Base-by-base conservation (phyloP, 2,113 vertebrate species). In the Cottus gobio region DNA sequence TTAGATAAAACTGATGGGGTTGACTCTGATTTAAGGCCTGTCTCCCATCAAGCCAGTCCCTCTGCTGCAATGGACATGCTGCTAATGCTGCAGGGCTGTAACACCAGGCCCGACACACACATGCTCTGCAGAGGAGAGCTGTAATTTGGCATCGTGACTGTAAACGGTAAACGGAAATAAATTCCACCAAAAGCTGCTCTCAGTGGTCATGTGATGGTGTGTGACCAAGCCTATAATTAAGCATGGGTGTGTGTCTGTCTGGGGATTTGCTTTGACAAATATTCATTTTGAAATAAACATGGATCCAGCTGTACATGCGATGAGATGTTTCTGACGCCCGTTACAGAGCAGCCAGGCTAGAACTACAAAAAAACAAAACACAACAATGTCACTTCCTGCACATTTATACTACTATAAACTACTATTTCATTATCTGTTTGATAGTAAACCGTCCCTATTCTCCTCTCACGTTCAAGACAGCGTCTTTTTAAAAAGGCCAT, bases 201-300 rank as follows among this genome's bases (percentile, higher is more conserved):
- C 74, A 24, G 30, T 15, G 50, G 52, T 73, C 62, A 66, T 62
- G 60, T 75, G 66, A 69, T 69, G 28, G 34, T 67, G 26, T 61
- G 22, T 67, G 54, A 77, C 42, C 42, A 72, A n/a, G 12, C 44
- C 26, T 75, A 22, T 75, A 42, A 62, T 80, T 74, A 54, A 42
- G 9, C 0, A 3, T 73, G 20, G 20, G 36, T 34, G 10, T 48
- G n/a, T 36, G 50, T 48, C 26, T 58, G 26, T 60, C 18, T 2
- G 28, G 70, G 70, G 39, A 46, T 28, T 24, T 30, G n/a, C 52
- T 58, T 1, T 75, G 39, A 20, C 5, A 46, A 26, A 46, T 22
- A 58, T 76, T 34, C 28, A 15, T 5, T 68, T 37, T 9, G 0
- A 60, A 31, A 30, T 60, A 60, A 42, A 60, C 42, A 46, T 71